Evolutionary conservation across 1,140 invertebrate genomes (phyloP), one percentile per base, ranked within the genome.

Genomic region (Zeugodacus cucurbitae): DNA sequence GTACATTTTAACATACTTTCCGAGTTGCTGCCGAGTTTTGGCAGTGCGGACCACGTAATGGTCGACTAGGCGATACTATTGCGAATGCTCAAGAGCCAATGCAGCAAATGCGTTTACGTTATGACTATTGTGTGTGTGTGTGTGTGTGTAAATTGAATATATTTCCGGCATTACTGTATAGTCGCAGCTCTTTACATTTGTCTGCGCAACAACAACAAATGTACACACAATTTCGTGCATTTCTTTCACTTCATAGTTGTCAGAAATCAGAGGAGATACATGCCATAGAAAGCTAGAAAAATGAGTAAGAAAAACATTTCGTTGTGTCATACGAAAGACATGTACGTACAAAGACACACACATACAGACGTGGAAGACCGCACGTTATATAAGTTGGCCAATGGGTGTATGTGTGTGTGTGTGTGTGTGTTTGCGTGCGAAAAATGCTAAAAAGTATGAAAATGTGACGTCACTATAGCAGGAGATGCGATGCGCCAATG

Each of bases 401-500:
- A 22, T 20, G 4, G 14, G 11, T 7, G 22, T 4, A 62, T 54
- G 6, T 54, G 48, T 54, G 48, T 6, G 6, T 54, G 48, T 70
- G 37, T 48, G 17, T 48, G 20, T 82, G n/a, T 48, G 26, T 54
- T 2, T 82, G 74, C 74, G 74, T 82, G n/a, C n/a, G 8, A 82
- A 82, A 78, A 78, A 78, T 78, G 22, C 44, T 78, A 5, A 74
- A 78, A 82, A 82, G 74, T 82, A 82, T 48, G 22, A 82, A 82
- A 48, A 82, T 82, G 74, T 82, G 74, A 82, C 74, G 41, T 82
- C 74, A 82, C 44, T 29, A n/a, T n/a, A n/a, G 74, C 48, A 82
- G n/a, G 44, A 82, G 74, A 82, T 82, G 37, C 34, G 74, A 82
- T 82, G 74, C 74, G 74, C 74, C 91, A 91, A 91, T 89, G 91